phyloP scores from a whole-genome alignment of 2,113 vertebrate species.

The Dicaeum eximium region DNA sequence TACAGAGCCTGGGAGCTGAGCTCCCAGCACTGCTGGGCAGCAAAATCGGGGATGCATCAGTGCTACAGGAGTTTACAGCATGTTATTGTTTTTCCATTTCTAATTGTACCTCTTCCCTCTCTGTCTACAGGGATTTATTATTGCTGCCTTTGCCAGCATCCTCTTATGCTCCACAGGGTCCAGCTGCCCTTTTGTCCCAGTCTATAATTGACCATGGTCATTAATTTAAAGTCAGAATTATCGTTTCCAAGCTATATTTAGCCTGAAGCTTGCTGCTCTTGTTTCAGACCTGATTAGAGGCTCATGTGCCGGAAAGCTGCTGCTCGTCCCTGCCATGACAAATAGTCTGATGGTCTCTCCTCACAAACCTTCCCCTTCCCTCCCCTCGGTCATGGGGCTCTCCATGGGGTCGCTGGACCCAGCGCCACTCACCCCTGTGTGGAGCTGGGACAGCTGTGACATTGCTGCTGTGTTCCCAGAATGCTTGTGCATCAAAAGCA shows the following conservation, averaged over 20 bases:
- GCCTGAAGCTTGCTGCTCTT: not conserved
- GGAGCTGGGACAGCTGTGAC: not conserved
- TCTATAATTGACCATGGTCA: slow-evolving; percentile 34
- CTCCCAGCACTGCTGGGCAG: not conserved
- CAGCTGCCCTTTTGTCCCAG: slow-evolving; percentile 64
- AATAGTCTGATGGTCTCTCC: not conserved
- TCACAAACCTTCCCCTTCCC: not conserved
- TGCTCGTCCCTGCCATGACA: not conserved
- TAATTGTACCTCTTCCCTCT: slow-evolving; percentile 54
- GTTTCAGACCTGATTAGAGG: slow-evolving; percentile 40
- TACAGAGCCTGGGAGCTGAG: not conserved
- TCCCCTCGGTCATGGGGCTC: not conserved
- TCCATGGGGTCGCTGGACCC: not conserved
- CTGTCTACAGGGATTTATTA: slow-evolving; percentile 53
- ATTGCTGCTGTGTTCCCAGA: not conserved
- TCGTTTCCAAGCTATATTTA: slow-evolving; percentile 48
- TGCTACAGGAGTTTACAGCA: not conserved
- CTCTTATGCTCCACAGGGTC: slow-evolving; percentile 45
- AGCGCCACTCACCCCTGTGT: not conserved
- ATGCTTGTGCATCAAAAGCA: not conserved
- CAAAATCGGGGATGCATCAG: not conserved
- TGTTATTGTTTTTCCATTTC: slow-evolving; percentile 51
- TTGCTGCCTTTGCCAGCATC: slow-evolving; percentile 39
- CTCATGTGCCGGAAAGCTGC: not conserved
- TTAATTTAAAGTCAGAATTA: slow-evolving; percentile 53